These are phyloP conservation scores for Xiphorhynchus erythropygius DNA, from an alignment of 2,797 vertebrate genomes.

Conservation along the genomic window DNA sequence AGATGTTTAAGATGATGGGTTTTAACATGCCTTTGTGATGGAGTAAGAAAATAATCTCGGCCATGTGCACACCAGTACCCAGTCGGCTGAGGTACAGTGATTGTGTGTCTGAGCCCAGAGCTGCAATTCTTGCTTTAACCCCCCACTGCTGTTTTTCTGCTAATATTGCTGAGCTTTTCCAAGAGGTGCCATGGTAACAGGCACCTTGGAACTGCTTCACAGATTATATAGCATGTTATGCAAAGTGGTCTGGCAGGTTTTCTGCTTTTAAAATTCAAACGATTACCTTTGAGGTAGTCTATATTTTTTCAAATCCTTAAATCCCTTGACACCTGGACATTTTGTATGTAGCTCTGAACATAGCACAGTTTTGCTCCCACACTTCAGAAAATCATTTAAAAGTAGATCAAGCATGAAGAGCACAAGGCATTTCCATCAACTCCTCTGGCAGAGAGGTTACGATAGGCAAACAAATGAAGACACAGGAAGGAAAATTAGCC, in stretches of 20 bases:
- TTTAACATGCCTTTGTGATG: background rate
- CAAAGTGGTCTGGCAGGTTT: background rate
- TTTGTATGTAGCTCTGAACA: background rate
- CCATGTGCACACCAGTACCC: background rate
- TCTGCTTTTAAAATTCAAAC: constrained; percentile 22
- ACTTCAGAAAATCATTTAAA: background rate
- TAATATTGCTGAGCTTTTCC: background rate
- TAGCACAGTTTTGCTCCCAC: background rate
- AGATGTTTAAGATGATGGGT: background rate
- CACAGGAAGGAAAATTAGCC: background rate
- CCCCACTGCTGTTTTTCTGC: background rate
- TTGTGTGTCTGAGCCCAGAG: background rate
- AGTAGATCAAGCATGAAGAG: background rate
- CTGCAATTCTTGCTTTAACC: background rate
- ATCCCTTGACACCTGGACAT: background rate
- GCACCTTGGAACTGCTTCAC: constrained; percentile 11
- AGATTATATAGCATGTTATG: background rate
- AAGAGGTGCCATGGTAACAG: constrained; percentile 53
- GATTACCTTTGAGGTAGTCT: background rate
- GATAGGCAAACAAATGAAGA: background rate
- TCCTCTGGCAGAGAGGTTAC: background rate
- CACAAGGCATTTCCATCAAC: background rate
- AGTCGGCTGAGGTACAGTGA: background rate
- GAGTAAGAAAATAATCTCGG: background rate
- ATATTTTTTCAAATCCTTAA: constrained; percentile 26